Evolutionary conservation across 2,888 invertebrate genomes (phyloP).

Genomic region (Ecdyonurus torrentis): DNA sequence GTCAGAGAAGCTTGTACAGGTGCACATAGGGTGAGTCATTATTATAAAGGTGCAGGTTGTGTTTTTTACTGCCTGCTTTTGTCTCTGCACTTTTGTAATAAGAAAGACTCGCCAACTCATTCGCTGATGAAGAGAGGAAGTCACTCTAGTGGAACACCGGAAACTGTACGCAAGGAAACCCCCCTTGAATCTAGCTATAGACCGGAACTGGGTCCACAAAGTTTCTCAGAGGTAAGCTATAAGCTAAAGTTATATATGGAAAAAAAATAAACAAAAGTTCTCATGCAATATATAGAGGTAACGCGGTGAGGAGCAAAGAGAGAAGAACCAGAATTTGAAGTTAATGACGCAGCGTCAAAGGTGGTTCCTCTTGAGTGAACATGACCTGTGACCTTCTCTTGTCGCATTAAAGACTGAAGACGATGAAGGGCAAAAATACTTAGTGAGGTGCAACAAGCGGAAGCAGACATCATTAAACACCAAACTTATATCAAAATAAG

Average conservation of each 20-base stretch:
- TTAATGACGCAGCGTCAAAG: background rate
- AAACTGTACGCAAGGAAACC: background rate
- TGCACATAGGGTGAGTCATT: background rate
- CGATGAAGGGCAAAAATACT: background rate
- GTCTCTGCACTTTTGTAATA: too few species aligned
- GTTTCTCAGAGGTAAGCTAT: background rate
- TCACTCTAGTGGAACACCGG: background rate
- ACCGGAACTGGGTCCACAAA: background rate
- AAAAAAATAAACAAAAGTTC: too few species aligned
- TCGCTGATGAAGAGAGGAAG: background rate
- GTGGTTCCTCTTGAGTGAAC: background rate
- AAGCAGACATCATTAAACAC: background rate
- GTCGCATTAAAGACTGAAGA: background rate
- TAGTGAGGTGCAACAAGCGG: background rate
- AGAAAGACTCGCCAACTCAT: background rate
- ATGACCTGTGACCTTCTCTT: background rate
- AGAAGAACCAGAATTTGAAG: too few species aligned
- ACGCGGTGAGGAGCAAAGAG: background rate
- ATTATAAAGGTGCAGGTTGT: background rate
- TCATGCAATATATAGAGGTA: background rate
- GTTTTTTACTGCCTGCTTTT: too few species aligned
- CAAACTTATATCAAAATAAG: too few species aligned
- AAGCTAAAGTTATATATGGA: background rate
- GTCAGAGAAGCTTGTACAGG: background rate
- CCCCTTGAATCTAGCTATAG: background rate